Base-by-base conservation (phyloP, 2,113 vertebrate genomes). In the Vulpes vulpes region DNA sequence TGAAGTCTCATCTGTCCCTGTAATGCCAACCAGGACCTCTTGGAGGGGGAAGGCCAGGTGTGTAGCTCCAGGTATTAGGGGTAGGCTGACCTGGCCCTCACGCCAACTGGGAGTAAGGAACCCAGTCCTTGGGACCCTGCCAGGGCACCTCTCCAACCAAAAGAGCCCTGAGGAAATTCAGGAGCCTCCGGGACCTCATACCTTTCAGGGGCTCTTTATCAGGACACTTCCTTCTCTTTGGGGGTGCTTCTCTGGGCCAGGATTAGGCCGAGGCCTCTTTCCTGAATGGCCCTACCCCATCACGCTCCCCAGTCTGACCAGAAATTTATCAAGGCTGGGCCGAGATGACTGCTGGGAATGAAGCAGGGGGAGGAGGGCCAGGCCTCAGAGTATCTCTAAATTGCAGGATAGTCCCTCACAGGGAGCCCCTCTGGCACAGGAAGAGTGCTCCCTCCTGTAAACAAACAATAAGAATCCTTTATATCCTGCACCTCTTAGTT, bases 21-120 rank as follows among this genome's bases (percentile, higher is more conserved):
- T 23, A 57, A 85, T 76, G 57, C 89, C 96, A 94, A 53, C 71
- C n/a, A 89, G 82, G 85, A 94, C 51, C 60, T 71, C 89, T 92
- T 49, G 79, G 82, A 95, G 32, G 43, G 76, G 38, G 67, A 69
- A 93, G 74, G 62, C 80, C 59, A 55, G 81, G 82, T 49, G 25
- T 71, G 15, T 71, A 81, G 60, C 55, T 94, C 59, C 38, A 14
- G 65, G 32, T 62, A 49, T 57, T 2, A 15, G 67, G 43, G 74
- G 43, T 43, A 92, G 76, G 38, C 69, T 76, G 15, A 57, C 67
- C n/a, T 64, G 71, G 17, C 69, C 67, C 32, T n/a, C 73, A 14
- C 79, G 49, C 79, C 79, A 91, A 43, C 81, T 83, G 74, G 74
- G 17, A 73, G 30, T 79, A 25, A 93, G 78, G 79, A 65, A n/a